Evolutionary conservation across 2,888 invertebrate species (phyloP).

Genomic region (Muscina levida): DNA sequence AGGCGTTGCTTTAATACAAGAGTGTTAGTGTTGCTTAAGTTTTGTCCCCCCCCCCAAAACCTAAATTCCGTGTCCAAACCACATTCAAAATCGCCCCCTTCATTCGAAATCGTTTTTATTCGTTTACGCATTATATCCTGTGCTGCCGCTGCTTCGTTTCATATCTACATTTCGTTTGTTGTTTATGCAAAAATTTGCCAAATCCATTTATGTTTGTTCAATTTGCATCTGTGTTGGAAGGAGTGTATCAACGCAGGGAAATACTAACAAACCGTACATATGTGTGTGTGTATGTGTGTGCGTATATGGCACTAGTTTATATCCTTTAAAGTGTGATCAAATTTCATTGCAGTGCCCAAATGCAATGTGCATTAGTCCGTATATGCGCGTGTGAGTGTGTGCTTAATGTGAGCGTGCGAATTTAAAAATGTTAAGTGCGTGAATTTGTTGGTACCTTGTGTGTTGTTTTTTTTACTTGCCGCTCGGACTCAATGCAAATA

Average conservation of each 20-base stretch:
- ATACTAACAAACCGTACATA: background rate
- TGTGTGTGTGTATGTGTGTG: background rate
- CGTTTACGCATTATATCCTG: no score
- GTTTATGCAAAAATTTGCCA: background rate
- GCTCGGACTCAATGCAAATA: no score
- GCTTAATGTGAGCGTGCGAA: no score
- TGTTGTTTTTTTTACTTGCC: no score
- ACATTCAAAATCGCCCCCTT: no score
- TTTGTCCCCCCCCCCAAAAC: no score
- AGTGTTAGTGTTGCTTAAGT: no score
- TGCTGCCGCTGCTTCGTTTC: no score
- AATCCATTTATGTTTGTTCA: background rate
- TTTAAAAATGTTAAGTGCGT: no score
- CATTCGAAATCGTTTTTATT: no score
- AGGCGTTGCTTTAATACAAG: background rate
- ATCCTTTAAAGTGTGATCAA: conserved; percentile 31
- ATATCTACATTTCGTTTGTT: background rate
- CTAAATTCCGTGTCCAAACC: no score
- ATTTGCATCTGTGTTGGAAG: background rate
- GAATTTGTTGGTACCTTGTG: no score
- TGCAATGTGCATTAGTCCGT: conserved; percentile 7
- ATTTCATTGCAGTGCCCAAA: conserved; percentile 6
- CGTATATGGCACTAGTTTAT: conserved; percentile 26
- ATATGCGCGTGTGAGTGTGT: conserved; percentile 1
- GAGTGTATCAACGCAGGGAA: background rate